Evolutionary conservation across 2,797 vertebrate species (phyloP).

Genomic region (Anableps anableps): DNA sequence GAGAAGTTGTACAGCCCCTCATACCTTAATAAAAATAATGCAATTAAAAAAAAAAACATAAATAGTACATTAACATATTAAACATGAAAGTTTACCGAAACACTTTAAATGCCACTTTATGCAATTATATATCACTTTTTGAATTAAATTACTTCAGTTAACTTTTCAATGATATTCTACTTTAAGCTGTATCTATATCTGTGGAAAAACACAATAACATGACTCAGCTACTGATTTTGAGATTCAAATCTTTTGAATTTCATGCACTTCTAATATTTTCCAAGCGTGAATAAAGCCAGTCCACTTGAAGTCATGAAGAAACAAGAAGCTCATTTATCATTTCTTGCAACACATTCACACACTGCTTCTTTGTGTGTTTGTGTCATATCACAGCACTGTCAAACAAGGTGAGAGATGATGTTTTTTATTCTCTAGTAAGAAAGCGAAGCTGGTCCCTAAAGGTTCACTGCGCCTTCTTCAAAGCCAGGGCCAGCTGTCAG

Average conservation of each 20-base stretch:
- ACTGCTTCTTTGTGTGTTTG: slow-evolving; percentile 7
- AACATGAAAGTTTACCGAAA: background rate
- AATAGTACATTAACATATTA: too few species aligned
- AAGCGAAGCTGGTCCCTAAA: slow-evolving; percentile 24
- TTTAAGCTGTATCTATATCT: background rate
- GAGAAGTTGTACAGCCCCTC: background rate
- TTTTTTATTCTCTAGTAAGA: slow-evolving; percentile 24
- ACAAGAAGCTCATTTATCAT: slow-evolving; percentile 34
- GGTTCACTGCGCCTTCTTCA: slow-evolving; percentile 16
- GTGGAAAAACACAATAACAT: background rate
- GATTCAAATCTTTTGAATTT: slow-evolving; percentile 24
- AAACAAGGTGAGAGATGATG: slow-evolving; percentile 23
- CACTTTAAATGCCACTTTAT: background rate
- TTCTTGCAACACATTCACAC: background rate
- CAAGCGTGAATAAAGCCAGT: slow-evolving; percentile 12
- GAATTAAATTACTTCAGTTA: background rate
- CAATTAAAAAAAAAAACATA: too few species aligned
- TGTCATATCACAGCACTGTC: slow-evolving; percentile 15
- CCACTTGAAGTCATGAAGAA: slow-evolving; percentile 28
- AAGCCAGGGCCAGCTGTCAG: slow-evolving; percentile 26
- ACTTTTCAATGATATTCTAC: background rate
- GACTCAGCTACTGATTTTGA: background rate
- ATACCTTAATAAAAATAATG: background rate
- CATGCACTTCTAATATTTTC: slow-evolving; percentile 32
- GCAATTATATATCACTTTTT: background rate